These are phyloP conservation scores for Brachionus sp. DNA, from an alignment of 1,140 invertebrate species.

Conservation along the genomic window DNA sequence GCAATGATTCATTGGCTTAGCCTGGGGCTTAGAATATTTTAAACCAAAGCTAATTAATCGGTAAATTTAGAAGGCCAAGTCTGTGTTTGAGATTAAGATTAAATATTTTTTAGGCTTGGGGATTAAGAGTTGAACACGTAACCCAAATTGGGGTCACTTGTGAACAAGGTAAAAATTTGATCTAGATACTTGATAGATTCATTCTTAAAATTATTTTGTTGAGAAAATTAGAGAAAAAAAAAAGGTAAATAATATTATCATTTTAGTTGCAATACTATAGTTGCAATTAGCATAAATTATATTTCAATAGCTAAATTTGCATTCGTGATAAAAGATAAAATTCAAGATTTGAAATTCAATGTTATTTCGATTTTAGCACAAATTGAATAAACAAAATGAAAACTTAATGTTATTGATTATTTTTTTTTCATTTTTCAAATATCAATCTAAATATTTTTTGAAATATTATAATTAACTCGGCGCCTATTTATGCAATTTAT, in stretches of 20 bases:
- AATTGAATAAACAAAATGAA: not conserved
- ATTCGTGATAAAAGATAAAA: not conserved
- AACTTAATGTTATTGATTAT: not conserved
- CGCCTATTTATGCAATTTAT: not conserved
- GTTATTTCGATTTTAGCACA: not conserved
- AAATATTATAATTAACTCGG: not conserved
- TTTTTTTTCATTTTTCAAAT: not conserved
- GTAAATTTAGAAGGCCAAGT: not conserved
- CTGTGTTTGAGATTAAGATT: not conserved
- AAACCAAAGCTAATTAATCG: not conserved
- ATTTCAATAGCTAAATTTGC: not conserved
- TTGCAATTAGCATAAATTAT: slow-evolving; percentile 21
- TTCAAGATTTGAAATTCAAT: not conserved
- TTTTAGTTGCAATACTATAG: not conserved
- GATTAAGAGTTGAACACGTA: slow-evolving; percentile 11
- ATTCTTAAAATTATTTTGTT: not conserved
- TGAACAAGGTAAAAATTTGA: not conserved
- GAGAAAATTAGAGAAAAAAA: not conserved
- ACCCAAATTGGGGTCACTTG: slow-evolving; percentile 6
- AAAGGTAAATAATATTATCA: slow-evolving; percentile 21
- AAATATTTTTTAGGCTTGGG: not conserved
- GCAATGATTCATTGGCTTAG: not conserved
- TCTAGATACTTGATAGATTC: not conserved
- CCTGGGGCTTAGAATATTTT: not conserved
- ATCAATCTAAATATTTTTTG: slow-evolving; percentile 1